Conservation (phyloP, 2,888 invertebrate species). For the Sericinus montela region DNA sequence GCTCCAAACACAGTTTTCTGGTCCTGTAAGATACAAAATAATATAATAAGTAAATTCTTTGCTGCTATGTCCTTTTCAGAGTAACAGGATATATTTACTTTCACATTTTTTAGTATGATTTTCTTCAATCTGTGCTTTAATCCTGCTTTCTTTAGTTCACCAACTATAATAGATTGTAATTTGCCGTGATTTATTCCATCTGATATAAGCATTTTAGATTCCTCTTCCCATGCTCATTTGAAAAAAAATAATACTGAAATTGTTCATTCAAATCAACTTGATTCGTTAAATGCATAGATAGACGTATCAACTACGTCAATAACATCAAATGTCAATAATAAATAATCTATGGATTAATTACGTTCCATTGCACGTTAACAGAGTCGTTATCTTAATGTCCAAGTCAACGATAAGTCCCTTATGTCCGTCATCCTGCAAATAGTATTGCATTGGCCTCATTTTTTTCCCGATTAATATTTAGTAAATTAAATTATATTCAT, state of each 20-base stretch:
- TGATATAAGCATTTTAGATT: slow-evolving; percentile 64
- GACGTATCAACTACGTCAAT: no score
- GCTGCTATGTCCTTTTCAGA: background rate
- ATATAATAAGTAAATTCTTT: background rate
- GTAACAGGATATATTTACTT: slow-evolving; percentile 53
- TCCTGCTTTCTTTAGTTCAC: slow-evolving; percentile 83
- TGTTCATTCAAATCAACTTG: slow-evolving; percentile 21
- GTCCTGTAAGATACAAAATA: slow-evolving; percentile 40
- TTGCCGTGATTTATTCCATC: slow-evolving; percentile 72
- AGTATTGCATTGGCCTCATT: no score
- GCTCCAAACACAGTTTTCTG: slow-evolving; percentile 72
- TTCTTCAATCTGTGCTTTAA: slow-evolving; percentile 86
- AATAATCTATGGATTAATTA: no score
- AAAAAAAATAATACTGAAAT: slow-evolving; percentile 24
- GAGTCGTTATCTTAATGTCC: no score
- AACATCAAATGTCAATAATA: no score
- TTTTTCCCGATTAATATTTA: no score
- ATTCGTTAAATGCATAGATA: slow-evolving; percentile 28
- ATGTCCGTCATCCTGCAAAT: no score
- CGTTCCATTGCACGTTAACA: slow-evolving; percentile 1
- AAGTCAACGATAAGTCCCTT: no score
- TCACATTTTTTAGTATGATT: slow-evolving; percentile 74
- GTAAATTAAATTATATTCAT: no score
- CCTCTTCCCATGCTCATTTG: slow-evolving; percentile 33
- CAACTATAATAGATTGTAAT: slow-evolving; percentile 78